Conservation (phyloP, 2,113 vertebrate genomes). For the Strix uralensis region DNA sequence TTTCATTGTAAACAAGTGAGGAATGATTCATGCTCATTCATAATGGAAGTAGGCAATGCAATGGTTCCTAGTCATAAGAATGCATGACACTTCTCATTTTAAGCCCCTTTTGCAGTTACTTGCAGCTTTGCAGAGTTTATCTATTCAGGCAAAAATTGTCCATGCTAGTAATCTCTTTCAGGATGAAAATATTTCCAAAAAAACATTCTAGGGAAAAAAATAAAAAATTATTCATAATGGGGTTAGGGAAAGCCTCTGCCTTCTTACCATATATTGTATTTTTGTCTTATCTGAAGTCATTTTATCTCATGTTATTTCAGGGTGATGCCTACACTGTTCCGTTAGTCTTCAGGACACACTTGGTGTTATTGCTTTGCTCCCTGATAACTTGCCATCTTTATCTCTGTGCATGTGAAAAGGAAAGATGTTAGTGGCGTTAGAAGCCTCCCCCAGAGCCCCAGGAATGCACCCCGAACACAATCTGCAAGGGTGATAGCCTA, state of each 20-base stretch:
- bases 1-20: neutral
- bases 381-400: slow-evolving; percentile 59
- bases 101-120: neutral
- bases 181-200: neutral
- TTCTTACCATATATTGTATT: neutral
- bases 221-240: neutral
- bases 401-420: slow-evolving; percentile 46
- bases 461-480: slow-evolving; percentile 50
- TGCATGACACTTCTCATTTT: neutral
- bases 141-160: neutral
- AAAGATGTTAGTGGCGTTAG: slow-evolving; percentile 40
- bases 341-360: slow-evolving; percentile 51
- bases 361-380: slow-evolving; percentile 33
- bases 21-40: neutral
- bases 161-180: neutral
- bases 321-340: neutral
- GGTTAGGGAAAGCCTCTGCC: neutral
- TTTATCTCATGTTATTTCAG: slow-evolving; percentile 45
- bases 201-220: neutral
- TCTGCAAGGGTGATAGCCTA: slow-evolving; percentile 15
- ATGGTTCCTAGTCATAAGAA: neutral
- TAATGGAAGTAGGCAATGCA: neutral
- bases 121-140: neutral
- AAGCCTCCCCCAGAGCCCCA: slow-evolving; percentile 9
- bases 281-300: neutral